A percentile compares a stretch with the other conserved stretches of the same genome.
These are phyloP conservation scores for Drosophila prolongata DNA, from an alignment of 2,888 invertebrate genomes.

Conservation along the genomic window DNA sequence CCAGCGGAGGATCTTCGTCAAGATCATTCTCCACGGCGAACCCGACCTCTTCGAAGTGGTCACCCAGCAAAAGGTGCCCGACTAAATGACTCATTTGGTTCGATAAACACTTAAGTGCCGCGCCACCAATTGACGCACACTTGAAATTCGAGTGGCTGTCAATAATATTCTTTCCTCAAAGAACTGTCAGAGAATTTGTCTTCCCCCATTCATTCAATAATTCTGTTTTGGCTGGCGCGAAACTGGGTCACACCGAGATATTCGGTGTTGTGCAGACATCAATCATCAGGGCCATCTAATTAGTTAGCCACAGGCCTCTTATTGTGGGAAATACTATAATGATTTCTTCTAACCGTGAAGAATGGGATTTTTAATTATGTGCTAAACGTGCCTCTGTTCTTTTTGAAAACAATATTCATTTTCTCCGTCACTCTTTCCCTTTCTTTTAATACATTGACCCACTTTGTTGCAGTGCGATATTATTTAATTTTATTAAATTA, in stretches of 20 bases:
- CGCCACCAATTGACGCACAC: slow-evolving; percentile 65
- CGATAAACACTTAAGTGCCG: slow-evolving; percentile 31
- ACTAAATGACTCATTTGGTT: slow-evolving; percentile 26
- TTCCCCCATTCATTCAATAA: slow-evolving; percentile 68
- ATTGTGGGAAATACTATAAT: slow-evolving; percentile 33
- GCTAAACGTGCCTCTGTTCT: slow-evolving; percentile 34
- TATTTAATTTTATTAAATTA: not conserved
- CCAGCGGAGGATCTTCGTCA: slow-evolving; percentile 32
- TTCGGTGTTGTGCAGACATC: slow-evolving; percentile 50
- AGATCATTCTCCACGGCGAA: slow-evolving; percentile 49
- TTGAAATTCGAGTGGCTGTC: slow-evolving; percentile 70
- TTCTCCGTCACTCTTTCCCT: slow-evolving; percentile 31
- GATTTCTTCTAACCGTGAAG: slow-evolving; percentile 14
- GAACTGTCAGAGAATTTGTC: slow-evolving; percentile 58
- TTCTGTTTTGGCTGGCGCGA: slow-evolving; percentile 52
- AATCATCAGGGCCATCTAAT: slow-evolving; percentile 68
- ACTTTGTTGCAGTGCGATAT: not conserved
- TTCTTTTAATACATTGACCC: not conserved
- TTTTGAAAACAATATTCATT: slow-evolving; percentile 12
- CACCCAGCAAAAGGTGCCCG: not conserved
- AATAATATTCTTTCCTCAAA: slow-evolving; percentile 51
- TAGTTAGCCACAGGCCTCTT: slow-evolving; percentile 47
- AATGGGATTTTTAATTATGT: slow-evolving; percentile 53
- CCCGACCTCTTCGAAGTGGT: slow-evolving; percentile 45
- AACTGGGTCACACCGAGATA: slow-evolving; percentile 64